A percentile compares a stretch with the other conserved stretches of the same genome.
Conservation (phyloP, 1,140 invertebrate species). For the Cyphomyrmex costatus region DNA sequence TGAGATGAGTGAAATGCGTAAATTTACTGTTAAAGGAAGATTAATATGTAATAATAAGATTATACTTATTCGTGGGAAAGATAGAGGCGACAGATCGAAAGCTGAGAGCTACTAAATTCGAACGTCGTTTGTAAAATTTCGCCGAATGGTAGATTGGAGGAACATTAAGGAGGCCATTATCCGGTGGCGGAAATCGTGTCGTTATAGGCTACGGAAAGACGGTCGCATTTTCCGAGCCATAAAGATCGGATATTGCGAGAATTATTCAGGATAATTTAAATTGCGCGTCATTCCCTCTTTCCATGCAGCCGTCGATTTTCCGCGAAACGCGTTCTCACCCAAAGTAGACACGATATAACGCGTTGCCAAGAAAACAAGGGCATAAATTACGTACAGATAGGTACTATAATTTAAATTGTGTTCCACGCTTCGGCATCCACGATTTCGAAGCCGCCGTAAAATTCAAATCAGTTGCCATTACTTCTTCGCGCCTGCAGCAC, state of each 20-base stretch:
- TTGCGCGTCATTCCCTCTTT: conserved; percentile 73
- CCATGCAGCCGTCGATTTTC: conserved; percentile 64
- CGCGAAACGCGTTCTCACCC: conserved; percentile 53
- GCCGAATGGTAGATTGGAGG: conserved; percentile 30
- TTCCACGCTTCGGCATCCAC: conserved; percentile 78
- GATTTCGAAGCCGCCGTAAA: conserved; percentile 80
- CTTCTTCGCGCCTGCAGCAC: conserved; percentile 55
- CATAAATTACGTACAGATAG: conserved; percentile 86
- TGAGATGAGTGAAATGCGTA: neutral
- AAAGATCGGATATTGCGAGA: conserved; percentile 85
- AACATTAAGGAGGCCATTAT: conserved; percentile 80
- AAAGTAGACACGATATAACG: conserved; percentile 32
- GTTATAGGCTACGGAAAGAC: conserved; percentile 73
- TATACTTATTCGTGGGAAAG: conserved; percentile 25
- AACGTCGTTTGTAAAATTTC: conserved; percentile 59
- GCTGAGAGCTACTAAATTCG: conserved; percentile 38
- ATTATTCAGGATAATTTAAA: conserved; percentile 87
- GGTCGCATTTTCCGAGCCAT: conserved; percentile 84
- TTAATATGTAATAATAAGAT: conserved; percentile 27
- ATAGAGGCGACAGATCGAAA: conserved; percentile 47
- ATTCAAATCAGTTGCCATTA: conserved; percentile 83
- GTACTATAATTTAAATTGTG: conserved; percentile 85
- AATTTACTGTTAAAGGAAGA: neutral
- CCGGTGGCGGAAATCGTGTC: conserved; percentile 73
- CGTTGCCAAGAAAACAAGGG: conserved; percentile 83